Evolutionary conservation across 2,888 invertebrate genomes (phyloP).

Genomic region (Sarcophaga subvicina): DNA sequence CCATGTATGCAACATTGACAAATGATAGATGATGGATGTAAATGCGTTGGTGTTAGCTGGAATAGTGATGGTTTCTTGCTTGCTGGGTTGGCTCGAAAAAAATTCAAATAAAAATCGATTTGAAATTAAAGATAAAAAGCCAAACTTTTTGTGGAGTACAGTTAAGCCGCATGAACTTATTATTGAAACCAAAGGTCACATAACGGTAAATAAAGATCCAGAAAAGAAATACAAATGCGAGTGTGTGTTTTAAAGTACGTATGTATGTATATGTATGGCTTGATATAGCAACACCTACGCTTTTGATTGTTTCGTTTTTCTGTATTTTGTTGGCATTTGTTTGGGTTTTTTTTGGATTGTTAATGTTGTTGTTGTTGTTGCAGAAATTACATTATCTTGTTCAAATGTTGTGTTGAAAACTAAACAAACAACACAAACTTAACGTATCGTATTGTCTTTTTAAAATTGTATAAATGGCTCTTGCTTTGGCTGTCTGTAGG

Average conservation of each 20-base stretch:
- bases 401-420: slow-evolving; percentile 32
- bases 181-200: slow-evolving; percentile 52
- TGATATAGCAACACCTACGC: slow-evolving; percentile 59
- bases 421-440: slow-evolving; percentile 26
- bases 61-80: not conserved
- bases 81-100: not conserved
- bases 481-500: not conserved
- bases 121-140: slow-evolving; percentile 40
- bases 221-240: not conserved
- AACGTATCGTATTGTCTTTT: slow-evolving; percentile 38
- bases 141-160: slow-evolving; percentile 31
- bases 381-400: slow-evolving; percentile 40
- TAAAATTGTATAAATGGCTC: not conserved
- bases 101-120: slow-evolving; percentile 48
- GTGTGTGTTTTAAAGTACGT: not conserved
- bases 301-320: slow-evolving; percentile 50
- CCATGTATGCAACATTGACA: slow-evolving; percentile 47
- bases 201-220: slow-evolving; percentile 43
- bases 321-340: not conserved
- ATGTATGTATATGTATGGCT: slow-evolving; percentile 19
- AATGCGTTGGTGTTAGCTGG: slow-evolving; percentile 53
- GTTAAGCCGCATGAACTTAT: slow-evolving; percentile 40
- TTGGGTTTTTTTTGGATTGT: not conserved
- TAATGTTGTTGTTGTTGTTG: slow-evolving; percentile 9
- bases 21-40: slow-evolving; percentile 64